These are phyloP conservation scores for Lutraria lutraria DNA, from an alignment of 2,888 invertebrate species.

Conservation along the genomic window DNA sequence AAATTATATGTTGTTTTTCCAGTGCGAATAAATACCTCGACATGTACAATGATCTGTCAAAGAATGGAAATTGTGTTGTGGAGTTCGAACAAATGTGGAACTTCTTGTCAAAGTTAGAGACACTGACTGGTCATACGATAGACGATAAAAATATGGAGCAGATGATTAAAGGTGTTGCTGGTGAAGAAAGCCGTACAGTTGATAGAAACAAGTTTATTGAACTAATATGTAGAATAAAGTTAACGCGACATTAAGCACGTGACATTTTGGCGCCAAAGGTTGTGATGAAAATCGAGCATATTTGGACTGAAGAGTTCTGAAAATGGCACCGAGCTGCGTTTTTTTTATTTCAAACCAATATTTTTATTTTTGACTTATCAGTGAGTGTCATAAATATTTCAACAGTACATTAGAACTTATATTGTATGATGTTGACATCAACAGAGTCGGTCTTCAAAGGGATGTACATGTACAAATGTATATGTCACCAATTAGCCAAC, in stretches of 20 bases:
- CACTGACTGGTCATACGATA: constrained; percentile 68
- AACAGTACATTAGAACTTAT: no score
- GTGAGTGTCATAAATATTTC: no score
- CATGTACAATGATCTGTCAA: constrained; percentile 77
- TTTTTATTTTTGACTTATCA: no score
- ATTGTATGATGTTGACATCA: no score
- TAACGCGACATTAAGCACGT: constrained; percentile 60
- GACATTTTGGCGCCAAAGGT: neutral
- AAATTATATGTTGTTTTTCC: constrained; percentile 43
- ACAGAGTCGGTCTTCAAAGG: no score
- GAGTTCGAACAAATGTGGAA: constrained; percentile 76
- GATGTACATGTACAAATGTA: no score
- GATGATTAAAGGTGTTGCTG: constrained; percentile 75
- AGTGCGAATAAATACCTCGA: constrained; percentile 83
- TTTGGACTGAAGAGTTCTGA: neutral
- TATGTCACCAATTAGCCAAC: no score
- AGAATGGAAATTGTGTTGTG: constrained; percentile 65
- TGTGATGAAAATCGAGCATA: neutral
- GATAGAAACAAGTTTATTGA: constrained; percentile 82
- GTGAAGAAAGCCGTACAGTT: constrained; percentile 74
- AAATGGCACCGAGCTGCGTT: no score
- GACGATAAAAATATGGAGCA: constrained; percentile 74
- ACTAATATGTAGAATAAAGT: constrained; percentile 80
- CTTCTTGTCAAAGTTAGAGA: constrained; percentile 72
- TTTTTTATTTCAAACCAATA: no score